Evolutionary conservation across 2,888 invertebrate genomes (phyloP).

Genomic region (Harpagoxenus sublaevis): DNA sequence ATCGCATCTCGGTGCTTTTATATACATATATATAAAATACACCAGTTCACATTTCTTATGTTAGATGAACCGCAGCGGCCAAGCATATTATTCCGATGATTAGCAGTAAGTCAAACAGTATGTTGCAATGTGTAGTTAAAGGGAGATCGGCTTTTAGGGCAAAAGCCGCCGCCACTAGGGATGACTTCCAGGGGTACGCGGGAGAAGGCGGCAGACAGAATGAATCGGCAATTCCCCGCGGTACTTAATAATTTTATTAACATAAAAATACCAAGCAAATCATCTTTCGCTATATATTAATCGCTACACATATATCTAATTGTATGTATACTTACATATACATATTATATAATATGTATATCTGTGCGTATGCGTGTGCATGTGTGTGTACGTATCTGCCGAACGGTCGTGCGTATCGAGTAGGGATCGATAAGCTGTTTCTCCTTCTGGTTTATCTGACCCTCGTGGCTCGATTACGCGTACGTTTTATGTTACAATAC

Average conservation of each 20-base stretch:
- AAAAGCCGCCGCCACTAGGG: conserved; percentile 81
- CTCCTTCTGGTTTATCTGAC: conserved; percentile 19
- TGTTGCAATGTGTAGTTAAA: conserved; percentile 68
- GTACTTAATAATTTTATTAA: conserved; percentile 87
- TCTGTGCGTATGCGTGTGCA: conserved; percentile 79
- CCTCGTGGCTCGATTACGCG: not conserved
- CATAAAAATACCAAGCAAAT: conserved; percentile 55
- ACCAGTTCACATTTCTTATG: not conserved
- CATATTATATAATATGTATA: conserved; percentile 66
- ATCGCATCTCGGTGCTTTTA: not conserved
- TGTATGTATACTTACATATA: conserved; percentile 42
- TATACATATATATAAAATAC: not conserved
- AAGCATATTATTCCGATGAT: conserved; percentile 10
- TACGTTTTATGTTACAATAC: not conserved
- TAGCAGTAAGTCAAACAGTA: conserved; percentile 62
- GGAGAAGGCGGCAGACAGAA: conserved; percentile 91
- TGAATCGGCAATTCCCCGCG: conserved; percentile 96
- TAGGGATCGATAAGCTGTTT: conserved; percentile 3
- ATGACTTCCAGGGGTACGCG: conserved; percentile 84
- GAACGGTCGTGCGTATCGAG: conserved; percentile 72
- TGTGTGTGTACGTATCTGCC: conserved; percentile 82
- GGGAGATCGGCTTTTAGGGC: conserved; percentile 81
- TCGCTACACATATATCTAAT: conserved; percentile 56
- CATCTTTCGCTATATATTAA: conserved; percentile 60
- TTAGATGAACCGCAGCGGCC: not conserved